A percentile compares a stretch with the other conserved stretches of the same genome.
These are phyloP conservation scores for Brachionus angularis DNA, from an alignment of 1,140 invertebrate species.

Conservation along the genomic window DNA sequence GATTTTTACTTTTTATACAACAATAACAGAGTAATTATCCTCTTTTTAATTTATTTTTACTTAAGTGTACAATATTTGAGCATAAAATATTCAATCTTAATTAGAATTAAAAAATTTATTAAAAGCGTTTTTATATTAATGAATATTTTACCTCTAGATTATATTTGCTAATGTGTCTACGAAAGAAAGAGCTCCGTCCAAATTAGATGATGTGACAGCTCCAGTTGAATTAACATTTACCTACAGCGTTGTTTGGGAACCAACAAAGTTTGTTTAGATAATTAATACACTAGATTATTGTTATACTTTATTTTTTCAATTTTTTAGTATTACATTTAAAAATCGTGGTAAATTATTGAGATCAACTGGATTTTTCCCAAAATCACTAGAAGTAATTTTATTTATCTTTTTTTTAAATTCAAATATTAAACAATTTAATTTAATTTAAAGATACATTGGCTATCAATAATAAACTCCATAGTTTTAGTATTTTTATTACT, in stretches of 20 bases:
- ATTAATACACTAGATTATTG: too few relatives aligned
- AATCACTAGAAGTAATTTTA: slow-evolving; percentile 59
- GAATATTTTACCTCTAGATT: slow-evolving; percentile 50
- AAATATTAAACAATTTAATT: slow-evolving; percentile 18
- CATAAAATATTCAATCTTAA: too few relatives aligned
- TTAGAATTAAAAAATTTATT: too few relatives aligned
- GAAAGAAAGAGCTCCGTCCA: slow-evolving; percentile 56
- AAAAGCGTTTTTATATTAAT: not conserved
- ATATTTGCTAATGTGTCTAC: slow-evolving; percentile 61
- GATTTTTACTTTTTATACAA: slow-evolving; percentile 61
- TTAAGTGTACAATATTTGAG: not conserved
- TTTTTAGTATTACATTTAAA: slow-evolving; percentile 57
- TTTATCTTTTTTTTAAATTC: not conserved
- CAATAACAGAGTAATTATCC: slow-evolving; percentile 54
- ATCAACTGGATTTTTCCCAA: slow-evolving; percentile 60
- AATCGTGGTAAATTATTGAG: slow-evolving; percentile 55
- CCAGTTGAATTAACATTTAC: slow-evolving; percentile 53
- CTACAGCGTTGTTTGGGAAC: slow-evolving; percentile 60
- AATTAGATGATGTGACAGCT: slow-evolving; percentile 54
- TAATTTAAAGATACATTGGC: slow-evolving; percentile 61
- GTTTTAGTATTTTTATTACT: slow-evolving; percentile 61
- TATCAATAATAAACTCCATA: slow-evolving; percentile 62
- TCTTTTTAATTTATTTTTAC: not conserved
- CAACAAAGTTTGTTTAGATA: too few relatives aligned
- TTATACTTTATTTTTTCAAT: too few relatives aligned